Percentiles rank a stretch among this genome's conserved stretches.
phyloP scores from a whole-genome alignment of 1,140 invertebrate species.

The Drosophila persimilis region DNA sequence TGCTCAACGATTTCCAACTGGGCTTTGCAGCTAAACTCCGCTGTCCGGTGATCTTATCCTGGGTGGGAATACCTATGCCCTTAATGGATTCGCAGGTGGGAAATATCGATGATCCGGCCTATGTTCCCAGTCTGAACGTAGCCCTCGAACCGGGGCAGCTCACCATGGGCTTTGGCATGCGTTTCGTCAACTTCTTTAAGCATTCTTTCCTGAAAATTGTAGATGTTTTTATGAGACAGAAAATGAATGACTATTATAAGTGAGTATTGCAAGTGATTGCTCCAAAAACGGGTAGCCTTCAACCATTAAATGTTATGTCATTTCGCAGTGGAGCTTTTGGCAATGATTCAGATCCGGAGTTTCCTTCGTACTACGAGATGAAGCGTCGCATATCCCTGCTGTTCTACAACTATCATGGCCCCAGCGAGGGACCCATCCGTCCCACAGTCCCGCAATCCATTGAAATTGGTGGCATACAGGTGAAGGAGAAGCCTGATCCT shows the following conservation, averaged over 20 bases:
- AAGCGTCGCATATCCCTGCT: conserved; percentile 66
- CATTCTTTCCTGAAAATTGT: conserved; percentile 2
- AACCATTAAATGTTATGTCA: no score
- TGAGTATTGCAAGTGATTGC: background rate
- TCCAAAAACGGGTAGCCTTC: background rate
- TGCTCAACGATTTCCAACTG: conserved; percentile 68
- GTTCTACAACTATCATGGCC: conserved; percentile 63
- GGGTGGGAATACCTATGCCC: conserved; percentile 45
- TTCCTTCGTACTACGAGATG: conserved; percentile 37
- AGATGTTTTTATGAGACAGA: background rate
- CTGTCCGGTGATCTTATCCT: conserved; percentile 55
- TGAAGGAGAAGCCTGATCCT: conserved; percentile 69
- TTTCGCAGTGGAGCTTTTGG: conserved; percentile 6
- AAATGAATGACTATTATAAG: conserved; percentile 21
- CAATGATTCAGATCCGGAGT: conserved; percentile 9
- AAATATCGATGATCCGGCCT: conserved; percentile 54
- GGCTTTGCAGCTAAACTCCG: conserved; percentile 64
- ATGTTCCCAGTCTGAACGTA: conserved; percentile 43
- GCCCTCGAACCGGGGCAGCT: conserved; percentile 15
- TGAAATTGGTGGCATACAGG: conserved; percentile 83
- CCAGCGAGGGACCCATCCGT: conserved; percentile 71
- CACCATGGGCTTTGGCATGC: conserved; percentile 13
- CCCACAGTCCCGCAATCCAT: conserved; percentile 81
- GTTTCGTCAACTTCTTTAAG: conserved; percentile 16
- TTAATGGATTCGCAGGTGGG: conserved; percentile 45